These are phyloP conservation scores for Apteryx mantelli DNA, from an alignment of 2,113 vertebrate genomes.

Conservation along the genomic window DNA sequence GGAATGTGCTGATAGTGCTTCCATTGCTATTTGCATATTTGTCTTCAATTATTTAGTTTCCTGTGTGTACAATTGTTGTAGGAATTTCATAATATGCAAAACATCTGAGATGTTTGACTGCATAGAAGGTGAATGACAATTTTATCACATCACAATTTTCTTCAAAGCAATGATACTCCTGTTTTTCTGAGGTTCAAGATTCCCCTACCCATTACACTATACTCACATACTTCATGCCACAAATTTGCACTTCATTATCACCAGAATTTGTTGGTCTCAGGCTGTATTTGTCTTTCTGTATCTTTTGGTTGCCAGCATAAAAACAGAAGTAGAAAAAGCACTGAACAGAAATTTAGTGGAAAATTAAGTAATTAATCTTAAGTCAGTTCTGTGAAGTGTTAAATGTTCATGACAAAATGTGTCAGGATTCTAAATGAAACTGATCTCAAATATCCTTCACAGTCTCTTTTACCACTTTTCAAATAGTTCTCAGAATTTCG, in stretches of 20 bases:
- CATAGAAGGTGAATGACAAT: neutral
- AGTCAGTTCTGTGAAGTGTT: neutral
- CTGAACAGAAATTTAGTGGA: neutral
- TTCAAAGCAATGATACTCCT: neutral
- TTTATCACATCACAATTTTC: neutral
- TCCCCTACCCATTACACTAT: neutral
- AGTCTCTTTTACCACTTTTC: neutral
- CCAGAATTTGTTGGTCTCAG: neutral
- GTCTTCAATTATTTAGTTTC: neutral
- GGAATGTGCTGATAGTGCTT: slow-evolving; percentile 28
- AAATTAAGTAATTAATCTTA: neutral
- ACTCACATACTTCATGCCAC: neutral
- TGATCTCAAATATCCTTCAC: neutral
- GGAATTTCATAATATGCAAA: neutral
- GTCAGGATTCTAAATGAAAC: neutral
- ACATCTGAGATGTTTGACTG: neutral
- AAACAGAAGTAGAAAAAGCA: neutral
- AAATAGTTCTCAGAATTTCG: neutral
- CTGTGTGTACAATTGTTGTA: neutral
- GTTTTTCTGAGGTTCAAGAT: neutral
- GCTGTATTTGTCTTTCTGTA: neutral
- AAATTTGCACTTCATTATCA: neutral
- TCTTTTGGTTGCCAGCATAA: neutral
- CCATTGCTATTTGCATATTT: slow-evolving; percentile 9
- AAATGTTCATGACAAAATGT: neutral